phyloP scores from a whole-genome alignment of 2,888 invertebrate species.

The Sarcophaga caerulescens region DNA sequence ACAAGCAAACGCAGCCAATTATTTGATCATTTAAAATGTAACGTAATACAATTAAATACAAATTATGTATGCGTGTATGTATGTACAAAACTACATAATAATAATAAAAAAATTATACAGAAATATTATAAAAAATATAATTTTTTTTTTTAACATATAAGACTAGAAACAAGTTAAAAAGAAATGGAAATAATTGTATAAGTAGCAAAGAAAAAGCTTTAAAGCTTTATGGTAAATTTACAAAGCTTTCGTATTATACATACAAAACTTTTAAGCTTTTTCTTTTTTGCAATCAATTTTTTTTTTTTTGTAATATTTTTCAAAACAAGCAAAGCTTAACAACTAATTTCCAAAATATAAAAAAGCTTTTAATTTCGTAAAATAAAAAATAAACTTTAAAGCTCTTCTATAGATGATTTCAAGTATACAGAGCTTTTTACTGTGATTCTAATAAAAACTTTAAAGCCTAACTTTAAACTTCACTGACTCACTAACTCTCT shows the following conservation, averaged over 20 bases:
- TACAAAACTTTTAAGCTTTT: slow-evolving; percentile 34
- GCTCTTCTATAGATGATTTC: neutral
- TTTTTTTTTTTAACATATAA: slow-evolving; percentile 39
- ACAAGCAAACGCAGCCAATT: slow-evolving; percentile 77
- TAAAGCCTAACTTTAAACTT: slow-evolving; percentile 49
- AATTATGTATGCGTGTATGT: neutral
- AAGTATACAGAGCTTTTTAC: slow-evolving; percentile 42
- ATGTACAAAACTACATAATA: neutral
- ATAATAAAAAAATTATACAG: neutral
- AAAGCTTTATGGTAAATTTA: slow-evolving; percentile 2
- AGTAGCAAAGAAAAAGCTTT: slow-evolving; percentile 22
- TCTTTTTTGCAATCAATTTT: neutral
- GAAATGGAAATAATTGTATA: slow-evolving; percentile 18
- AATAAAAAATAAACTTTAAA: neutral
- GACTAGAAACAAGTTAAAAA: slow-evolving; percentile 58
- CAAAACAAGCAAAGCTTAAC: slow-evolving; percentile 5
- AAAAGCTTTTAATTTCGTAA: neutral
- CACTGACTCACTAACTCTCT: slow-evolving; percentile 5
- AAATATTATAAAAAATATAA: slow-evolving; percentile 27
- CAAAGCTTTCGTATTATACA: too few species aligned
- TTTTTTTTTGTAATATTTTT: too few species aligned
- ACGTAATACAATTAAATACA: slow-evolving; percentile 12
- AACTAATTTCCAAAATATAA: slow-evolving; percentile 14
- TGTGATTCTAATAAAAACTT: slow-evolving; percentile 10
- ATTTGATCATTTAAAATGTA: slow-evolving; percentile 69